Evolutionary conservation across 92 coral and sea anemone species (phyloP), one percentile per base, ranked within the genome.

Genomic region (Parazoanthus atlanticus): DNA sequence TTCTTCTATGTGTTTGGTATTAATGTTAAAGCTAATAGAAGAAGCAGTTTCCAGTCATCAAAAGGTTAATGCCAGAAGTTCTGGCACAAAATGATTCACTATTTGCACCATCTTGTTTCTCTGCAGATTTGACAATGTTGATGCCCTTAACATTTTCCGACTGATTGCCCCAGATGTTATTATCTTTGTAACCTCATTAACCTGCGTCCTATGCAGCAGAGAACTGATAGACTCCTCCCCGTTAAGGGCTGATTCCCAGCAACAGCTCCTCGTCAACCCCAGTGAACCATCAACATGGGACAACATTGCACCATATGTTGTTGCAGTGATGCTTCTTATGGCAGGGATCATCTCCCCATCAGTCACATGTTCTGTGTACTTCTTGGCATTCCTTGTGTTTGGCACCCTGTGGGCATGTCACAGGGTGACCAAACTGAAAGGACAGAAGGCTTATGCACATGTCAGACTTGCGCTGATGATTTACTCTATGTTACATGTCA

Each of bases 331-430:
- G 95, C 93, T 97, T 23, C 91, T 97, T 1, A 86, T 86, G n/a
- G 98, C 95, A 2, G 99, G 99, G 54, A 95, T 97, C 73, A 94
- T 93, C 40, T 93, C 93, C 40, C 99, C 99, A 32, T 94, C 97
- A 41, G 91, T 95, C 3, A 90, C 95, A 33, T 97, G 97, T 36
- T 93, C 91, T 21, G 92, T 93, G 54, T 97, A 97, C 89, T 97
- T 97, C 90, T 23, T 95, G 64, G 92, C 88, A 36, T 95, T 95
- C 77, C 85, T 97, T 81, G 92, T 91, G 13, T 84, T 97, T 65
- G 99, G 99, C 15, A 97, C 99, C 33, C 80, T 97, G 91, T 97
- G 99, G 99, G 95, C 98, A 0, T 94, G 98, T 29, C 98, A 95
- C 86, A 93, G 90, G 88, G 95, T 94, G 15, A 56, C 85, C 38